Conservation (phyloP, 2,113 vertebrate species). For the Eubucco bourcierii region DNA sequence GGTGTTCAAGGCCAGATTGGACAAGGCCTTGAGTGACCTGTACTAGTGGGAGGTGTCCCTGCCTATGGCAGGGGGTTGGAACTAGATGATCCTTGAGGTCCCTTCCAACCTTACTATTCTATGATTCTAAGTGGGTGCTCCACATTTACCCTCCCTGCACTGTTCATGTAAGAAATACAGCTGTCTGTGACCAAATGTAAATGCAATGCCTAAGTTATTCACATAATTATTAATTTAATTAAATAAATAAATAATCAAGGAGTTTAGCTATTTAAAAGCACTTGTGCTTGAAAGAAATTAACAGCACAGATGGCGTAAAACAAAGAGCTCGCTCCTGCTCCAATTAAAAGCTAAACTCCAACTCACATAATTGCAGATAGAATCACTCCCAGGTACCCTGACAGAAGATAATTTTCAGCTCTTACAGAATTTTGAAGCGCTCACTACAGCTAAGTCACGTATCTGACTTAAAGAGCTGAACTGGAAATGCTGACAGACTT, state of each 20-base stretch:
- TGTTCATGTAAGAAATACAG: background rate
- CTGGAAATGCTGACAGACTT: conserved; percentile 15
- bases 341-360: conserved; percentile 43
- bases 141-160: background rate
- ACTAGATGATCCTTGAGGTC: background rate
- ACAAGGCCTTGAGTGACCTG: no score
- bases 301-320: conserved; percentile 40
- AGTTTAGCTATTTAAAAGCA: background rate
- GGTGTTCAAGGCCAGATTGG: no score
- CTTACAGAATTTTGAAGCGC: background rate
- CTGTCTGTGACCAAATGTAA: background rate
- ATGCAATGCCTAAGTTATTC: background rate
- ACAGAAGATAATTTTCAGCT: conserved; percentile 11
- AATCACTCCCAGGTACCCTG: conserved; percentile 43
- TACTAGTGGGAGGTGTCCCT: no score
- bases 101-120: no score
- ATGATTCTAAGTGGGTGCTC: background rate
- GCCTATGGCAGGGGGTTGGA: no score
- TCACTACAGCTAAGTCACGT: background rate
- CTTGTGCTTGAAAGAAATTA: conserved; percentile 32
- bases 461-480: conserved; percentile 4
- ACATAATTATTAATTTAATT: conserved; percentile 21
- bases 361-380: background rate
- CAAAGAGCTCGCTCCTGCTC: conserved; percentile 28
- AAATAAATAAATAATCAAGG: conserved; percentile 26